phyloP scores from a whole-genome alignment of 1,140 invertebrate genomes.

The Octopus sinensis region DNA sequence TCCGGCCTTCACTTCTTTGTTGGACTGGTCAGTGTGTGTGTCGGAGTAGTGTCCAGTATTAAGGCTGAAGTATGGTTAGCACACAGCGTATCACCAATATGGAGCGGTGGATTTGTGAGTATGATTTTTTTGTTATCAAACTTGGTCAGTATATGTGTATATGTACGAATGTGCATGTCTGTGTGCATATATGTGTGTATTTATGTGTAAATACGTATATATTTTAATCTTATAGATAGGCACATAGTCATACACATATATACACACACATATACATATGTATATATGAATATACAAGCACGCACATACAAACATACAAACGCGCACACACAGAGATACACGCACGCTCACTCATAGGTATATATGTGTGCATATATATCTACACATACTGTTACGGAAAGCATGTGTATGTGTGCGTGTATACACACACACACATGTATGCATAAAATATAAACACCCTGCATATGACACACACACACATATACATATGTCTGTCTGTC shows the following conservation, averaged over 20 bases:
- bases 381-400: too few relatives aligned
- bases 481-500: too few relatives aligned
- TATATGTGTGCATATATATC: too few relatives aligned
- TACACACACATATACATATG: not conserved
- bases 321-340: too few relatives aligned
- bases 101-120: constrained; percentile 59
- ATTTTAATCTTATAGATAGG: too few relatives aligned
- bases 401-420: too few relatives aligned
- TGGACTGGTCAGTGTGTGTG: constrained; percentile 51
- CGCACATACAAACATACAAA: too few relatives aligned
- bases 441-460: too few relatives aligned
- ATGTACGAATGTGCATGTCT: not conserved
- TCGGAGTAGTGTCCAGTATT: constrained; percentile 54
- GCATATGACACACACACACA: too few relatives aligned
- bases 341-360: too few relatives aligned
- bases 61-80: constrained; percentile 57
- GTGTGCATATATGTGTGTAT: not conserved
- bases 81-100: constrained; percentile 58
- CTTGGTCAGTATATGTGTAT: constrained; percentile 41
- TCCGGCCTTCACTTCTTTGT: constrained; percentile 52
- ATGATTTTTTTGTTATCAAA: constrained; percentile 31
- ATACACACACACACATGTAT: too few relatives aligned
- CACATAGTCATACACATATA: not conserved
- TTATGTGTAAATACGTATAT: not conserved
- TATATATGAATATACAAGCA: not conserved